Percentiles rank a stretch among this genome's conserved stretches.
Conservation (phyloP, 2,113 vertebrate species). For the Stigmatopora argus region DNA sequence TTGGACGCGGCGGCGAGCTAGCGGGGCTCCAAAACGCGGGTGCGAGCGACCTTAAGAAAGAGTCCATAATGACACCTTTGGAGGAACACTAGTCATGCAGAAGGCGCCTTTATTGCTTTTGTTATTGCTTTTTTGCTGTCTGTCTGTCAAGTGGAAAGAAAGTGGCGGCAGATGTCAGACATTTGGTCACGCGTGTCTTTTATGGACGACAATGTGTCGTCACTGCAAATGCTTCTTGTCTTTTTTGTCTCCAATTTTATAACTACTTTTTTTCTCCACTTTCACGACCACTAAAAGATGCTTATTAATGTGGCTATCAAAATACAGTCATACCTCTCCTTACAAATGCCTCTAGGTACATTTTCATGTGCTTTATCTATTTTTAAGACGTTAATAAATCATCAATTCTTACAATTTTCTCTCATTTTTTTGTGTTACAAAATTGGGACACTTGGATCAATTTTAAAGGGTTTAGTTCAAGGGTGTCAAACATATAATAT, state of each 20-base stretch:
- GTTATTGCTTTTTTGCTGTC: background rate
- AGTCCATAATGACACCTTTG: background rate
- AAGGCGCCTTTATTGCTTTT: background rate
- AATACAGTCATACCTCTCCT: too few species aligned
- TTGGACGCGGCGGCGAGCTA: background rate
- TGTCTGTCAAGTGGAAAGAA: background rate
- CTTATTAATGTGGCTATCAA: too few species aligned
- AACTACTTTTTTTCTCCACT: too few species aligned
- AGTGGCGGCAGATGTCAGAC: background rate
- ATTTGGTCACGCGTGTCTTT: background rate
- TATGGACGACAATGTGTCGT: background rate
- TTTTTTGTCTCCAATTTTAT: background rate
- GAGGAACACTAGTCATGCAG: background rate
- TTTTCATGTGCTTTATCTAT: too few species aligned
- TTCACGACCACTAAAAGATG: too few species aligned
- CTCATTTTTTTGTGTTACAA: too few species aligned
- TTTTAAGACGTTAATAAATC: too few species aligned
- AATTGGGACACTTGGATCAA: too few species aligned
- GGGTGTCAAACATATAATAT: too few species aligned
- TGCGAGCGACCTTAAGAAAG: background rate
- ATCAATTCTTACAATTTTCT: too few species aligned
- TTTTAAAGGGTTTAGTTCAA: too few species aligned
- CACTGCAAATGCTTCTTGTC: background rate
- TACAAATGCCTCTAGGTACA: too few species aligned
- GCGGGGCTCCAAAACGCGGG: background rate